phyloP scores from a whole-genome alignment of 1,140 invertebrate species.

The Lutraria rhynchaena region DNA sequence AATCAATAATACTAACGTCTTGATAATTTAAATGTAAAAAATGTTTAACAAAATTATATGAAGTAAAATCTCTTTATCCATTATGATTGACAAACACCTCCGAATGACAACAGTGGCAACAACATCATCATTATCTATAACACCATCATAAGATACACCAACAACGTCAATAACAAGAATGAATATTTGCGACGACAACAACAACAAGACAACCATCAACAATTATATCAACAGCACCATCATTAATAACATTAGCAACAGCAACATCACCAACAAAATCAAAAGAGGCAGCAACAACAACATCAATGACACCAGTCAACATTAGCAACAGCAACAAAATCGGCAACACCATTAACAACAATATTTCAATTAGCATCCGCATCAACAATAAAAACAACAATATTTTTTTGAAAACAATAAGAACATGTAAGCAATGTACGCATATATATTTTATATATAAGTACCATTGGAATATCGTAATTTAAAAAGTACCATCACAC shows the following conservation, averaged over 20 bases:
- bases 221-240: conserved; percentile 4
- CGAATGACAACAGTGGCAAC: too few relatives aligned
- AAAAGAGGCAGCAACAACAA: conserved; percentile 35
- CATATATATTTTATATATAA: too few relatives aligned
- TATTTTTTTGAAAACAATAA: conserved; percentile 1
- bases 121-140: background rate
- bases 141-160: background rate
- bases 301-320: conserved; percentile 35
- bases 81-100: too few relatives aligned
- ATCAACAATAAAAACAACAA: conserved; percentile 47
- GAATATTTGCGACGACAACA: background rate
- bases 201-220: background rate
- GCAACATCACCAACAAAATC: conserved; percentile 24
- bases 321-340: too few relatives aligned
- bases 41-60: too few relatives aligned
- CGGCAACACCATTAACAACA: conserved; percentile 49
- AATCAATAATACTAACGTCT: too few relatives aligned
- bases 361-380: conserved; percentile 44
- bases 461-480: too few relatives aligned
- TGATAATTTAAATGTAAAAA: too few relatives aligned
- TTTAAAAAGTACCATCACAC: too few relatives aligned
- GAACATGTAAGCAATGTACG: background rate
- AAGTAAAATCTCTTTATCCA: too few relatives aligned
- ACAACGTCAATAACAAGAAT: background rate
- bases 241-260: conserved; percentile 8